Percentiles rank a stretch among this genome's conserved stretches.
Conservation (phyloP, 2,113 vertebrate genomes). For the Telmatochromis bifrenatus region DNA sequence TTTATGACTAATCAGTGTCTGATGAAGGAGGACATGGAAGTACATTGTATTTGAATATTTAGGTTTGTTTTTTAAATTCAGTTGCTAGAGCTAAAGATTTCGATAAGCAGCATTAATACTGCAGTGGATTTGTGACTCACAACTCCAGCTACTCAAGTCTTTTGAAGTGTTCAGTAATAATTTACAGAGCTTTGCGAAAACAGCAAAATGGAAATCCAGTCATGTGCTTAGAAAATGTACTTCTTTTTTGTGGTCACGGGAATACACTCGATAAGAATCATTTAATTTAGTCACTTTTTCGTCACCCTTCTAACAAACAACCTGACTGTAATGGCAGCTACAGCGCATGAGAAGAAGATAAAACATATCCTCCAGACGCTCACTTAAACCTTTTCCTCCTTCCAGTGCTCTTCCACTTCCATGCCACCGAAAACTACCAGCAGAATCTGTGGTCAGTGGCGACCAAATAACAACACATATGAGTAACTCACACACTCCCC, state of each 20-base stretch:
- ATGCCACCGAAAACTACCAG: not conserved
- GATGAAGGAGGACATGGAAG: not conserved
- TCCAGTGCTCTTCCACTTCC: not conserved
- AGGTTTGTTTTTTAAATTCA: not conserved
- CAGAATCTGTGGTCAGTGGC: not conserved
- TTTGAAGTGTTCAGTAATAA: constrained; percentile 3
- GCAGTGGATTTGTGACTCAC: not conserved
- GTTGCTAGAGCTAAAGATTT: not conserved
- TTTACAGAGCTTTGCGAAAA: not conserved
- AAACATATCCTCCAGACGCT: not conserved
- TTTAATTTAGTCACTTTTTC: not conserved
- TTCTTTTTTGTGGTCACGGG: not conserved
- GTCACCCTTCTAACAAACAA: constrained; percentile 21
- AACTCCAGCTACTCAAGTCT: not conserved
- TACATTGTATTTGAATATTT: not conserved
- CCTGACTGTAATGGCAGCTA: constrained; percentile 3
- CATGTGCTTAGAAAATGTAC: not conserved
- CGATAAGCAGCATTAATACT: not conserved
- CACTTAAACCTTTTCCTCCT: not conserved
- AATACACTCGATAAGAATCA: not conserved
- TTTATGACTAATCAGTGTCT: constrained; percentile 21
- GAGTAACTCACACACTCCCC: not conserved
- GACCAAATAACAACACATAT: not conserved
- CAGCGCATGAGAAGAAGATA: not conserved
- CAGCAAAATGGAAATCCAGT: not conserved